Percentiles rank a stretch among this genome's conserved stretches.
These are phyloP conservation scores for Gyps fulvus DNA, from an alignment of 2,113 vertebrate genomes.

Conservation along the genomic window DNA sequence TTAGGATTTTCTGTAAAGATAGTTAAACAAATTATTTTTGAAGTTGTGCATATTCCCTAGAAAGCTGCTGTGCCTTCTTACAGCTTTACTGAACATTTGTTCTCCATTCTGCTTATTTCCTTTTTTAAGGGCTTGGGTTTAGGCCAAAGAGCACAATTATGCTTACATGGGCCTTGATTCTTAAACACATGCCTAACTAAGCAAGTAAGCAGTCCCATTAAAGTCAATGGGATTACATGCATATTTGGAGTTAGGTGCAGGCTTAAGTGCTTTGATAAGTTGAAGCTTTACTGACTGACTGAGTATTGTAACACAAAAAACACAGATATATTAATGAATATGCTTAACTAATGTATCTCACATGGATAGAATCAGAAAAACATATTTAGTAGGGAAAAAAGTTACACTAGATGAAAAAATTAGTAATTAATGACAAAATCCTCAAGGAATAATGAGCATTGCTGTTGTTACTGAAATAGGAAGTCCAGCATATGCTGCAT, in stretches of 20 bases:
- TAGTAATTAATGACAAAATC: not conserved
- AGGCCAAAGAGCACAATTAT: conserved; percentile 11
- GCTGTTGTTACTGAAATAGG: not conserved
- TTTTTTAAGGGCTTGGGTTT: not conserved
- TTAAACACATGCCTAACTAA: conserved; percentile 20
- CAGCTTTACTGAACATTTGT: not conserved
- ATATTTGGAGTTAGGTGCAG: not conserved
- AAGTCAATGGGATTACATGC: conserved; percentile 12
- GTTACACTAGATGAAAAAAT: not conserved
- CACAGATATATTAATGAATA: not conserved
- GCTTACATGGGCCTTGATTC: conserved; percentile 7
- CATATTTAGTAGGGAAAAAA: not conserved
- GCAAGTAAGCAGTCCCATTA: conserved; percentile 11
- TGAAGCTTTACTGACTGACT: not conserved
- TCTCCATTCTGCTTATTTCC: not conserved
- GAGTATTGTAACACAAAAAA: not conserved
- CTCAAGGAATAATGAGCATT: not conserved
- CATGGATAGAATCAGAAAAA: not conserved
- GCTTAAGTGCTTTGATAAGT: not conserved
- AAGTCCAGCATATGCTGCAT: not conserved
- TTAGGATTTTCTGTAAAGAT: not conserved
- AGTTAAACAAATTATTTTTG: not conserved
- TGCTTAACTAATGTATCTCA: not conserved
- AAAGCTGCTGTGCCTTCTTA: not conserved
- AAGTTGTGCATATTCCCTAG: not conserved